Evolutionary conservation across 2,888 invertebrate genomes (phyloP), one percentile per base, ranked within the genome.

Genomic region (Crossocerus cetratus): DNA sequence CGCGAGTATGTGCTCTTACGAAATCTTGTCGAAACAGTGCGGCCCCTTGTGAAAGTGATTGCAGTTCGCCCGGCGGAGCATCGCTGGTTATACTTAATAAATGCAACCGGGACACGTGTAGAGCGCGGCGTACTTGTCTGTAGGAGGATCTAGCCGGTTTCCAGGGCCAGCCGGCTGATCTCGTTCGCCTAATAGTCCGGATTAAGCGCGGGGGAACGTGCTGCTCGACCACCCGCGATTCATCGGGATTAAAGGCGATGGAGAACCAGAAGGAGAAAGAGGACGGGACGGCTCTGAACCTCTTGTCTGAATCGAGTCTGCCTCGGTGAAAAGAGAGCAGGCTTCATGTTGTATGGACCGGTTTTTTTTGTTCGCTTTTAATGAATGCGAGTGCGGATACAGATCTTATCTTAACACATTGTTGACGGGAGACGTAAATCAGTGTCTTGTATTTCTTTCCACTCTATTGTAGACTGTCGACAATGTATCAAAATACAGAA

Each of bases 181-280:
- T 44, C 14, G 13, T 32, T 57, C 32, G 61, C 65, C 61, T 72
- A 72, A 76, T 67, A 42, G 65, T n/a, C 65, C 60, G 64, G 77
- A 77, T 77, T 76, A 77, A 76, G 76, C 65, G 45, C 65, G 23
- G 18, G 23, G 53, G 60, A 32, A 65, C 14, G 65, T 54, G 8
- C n/a, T 21, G 32, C n/a, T n/a, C 55, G 77, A 59, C 77, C 77
- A 77, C 77, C 77, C 77, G 77, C 72, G 22, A 76, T 76, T 67
- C 75, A 49, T 69, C 62, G 32, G 3, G 67, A 55, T 43, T 56
- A 58, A 32, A 60, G 56, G 63, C 56, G 71, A 61, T 20, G 65
- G 42, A 55, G 11, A 43, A 65, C 8, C 5, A 32, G 11, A 32
- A 11, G 11, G 32, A 32, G 32, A 32, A 32, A 32, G 32, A 32